These are phyloP conservation scores for Myotis brandtii DNA, from an alignment of 2,113 vertebrate genomes.

Conservation along the genomic window DNA sequence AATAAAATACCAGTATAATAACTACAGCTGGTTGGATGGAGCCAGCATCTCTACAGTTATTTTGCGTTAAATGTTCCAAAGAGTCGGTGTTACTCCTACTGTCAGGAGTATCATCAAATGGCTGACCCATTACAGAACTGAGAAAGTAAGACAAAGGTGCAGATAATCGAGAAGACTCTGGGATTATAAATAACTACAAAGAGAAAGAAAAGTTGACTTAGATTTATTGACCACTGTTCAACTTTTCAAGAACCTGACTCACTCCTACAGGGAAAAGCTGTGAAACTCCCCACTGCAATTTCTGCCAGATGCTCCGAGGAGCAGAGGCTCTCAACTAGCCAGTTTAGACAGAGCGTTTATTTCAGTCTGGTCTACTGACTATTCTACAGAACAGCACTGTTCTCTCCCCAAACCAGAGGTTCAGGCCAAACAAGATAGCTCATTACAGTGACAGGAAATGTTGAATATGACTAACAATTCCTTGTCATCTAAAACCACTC, in stretches of 20 bases:
- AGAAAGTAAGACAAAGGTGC: not conserved
- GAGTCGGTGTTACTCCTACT: not conserved
- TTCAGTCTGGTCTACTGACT: not conserved
- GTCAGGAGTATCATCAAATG: not conserved
- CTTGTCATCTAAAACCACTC: not conserved
- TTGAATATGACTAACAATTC: not conserved
- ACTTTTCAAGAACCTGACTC: not conserved
- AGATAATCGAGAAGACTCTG: not conserved
- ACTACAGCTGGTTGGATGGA: not conserved
- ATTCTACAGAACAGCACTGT: not conserved
- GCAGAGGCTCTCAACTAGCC: not conserved
- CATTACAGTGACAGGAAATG: not conserved
- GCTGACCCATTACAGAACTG: not conserved
- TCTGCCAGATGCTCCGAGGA: not conserved
- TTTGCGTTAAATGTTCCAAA: not conserved
- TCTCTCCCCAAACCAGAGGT: not conserved
- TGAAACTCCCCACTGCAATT: fast-evolving
- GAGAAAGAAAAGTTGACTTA: not conserved
- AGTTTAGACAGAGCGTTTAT: not conserved
- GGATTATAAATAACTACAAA: not conserved
- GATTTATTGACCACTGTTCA: not conserved
- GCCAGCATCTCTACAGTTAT: not conserved
- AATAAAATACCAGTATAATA: not conserved
- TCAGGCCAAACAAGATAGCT: not conserved
- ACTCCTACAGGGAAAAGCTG: not conserved